Conservation (phyloP, 2,797 vertebrate species). For the Acanthornis magna region DNA sequence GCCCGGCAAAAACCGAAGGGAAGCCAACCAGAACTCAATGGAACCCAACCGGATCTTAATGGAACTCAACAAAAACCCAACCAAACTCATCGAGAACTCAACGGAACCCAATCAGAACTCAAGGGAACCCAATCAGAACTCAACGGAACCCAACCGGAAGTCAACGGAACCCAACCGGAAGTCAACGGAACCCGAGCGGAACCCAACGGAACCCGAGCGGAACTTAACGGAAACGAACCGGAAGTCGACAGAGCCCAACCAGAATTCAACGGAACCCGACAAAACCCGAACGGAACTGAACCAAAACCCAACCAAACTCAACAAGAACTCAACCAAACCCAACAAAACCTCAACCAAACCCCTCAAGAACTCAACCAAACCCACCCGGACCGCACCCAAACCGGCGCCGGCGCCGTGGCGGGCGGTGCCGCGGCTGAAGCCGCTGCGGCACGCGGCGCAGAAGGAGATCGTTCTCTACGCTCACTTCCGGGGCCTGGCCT, state of each 20-base stretch:
- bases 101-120: too few species aligned
- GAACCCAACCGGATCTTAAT: too few species aligned
- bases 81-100: too few species aligned
- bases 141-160: neutral
- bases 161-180: fast-evolving
- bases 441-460: neutral
- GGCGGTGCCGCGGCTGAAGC: neutral
- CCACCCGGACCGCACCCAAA: too few species aligned
- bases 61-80: too few species aligned
- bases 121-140: too few species aligned
- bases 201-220: fast-evolving
- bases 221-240: fast-evolving
- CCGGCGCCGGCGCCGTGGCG: too few species aligned
- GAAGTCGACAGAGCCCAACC: neutral
- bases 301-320: neutral
- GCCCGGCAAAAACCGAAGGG: too few species aligned
- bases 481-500: neutral
- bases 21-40: too few species aligned
- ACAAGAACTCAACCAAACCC: neutral
- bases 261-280: neutral
- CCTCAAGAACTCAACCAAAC: neutral
- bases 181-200: fast-evolving
- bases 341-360: neutral
- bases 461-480: neutral
- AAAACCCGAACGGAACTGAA: too few species aligned